These are phyloP conservation scores for Drosophila sechellia DNA, from an alignment of 1,140 invertebrate species.

Conservation along the genomic window DNA sequence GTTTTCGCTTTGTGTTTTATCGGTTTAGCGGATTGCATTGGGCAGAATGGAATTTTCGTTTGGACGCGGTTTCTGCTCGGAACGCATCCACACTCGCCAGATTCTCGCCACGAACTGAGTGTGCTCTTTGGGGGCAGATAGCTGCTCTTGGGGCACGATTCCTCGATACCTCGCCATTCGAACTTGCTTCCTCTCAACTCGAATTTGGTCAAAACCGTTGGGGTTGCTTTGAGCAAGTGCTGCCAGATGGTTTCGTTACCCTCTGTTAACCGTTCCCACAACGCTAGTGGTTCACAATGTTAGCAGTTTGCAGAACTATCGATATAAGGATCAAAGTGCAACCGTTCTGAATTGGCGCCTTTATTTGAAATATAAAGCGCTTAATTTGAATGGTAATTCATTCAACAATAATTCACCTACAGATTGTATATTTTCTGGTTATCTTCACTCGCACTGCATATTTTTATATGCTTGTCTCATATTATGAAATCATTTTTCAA, in stretches of 20 bases:
- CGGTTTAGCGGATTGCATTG: conserved; percentile 30
- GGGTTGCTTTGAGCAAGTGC: conserved; percentile 9
- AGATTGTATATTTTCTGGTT: too few relatives aligned
- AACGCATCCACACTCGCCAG: conserved; percentile 71
- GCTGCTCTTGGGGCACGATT: conserved; percentile 7
- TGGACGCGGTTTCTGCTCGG: conserved; percentile 40
- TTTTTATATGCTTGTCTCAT: too few relatives aligned
- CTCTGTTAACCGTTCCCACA: conserved; percentile 3
- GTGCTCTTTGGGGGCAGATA: conserved; percentile 15
- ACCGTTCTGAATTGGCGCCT: background rate
- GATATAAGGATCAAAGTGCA: conserved; percentile 2
- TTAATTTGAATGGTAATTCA: too few relatives aligned
- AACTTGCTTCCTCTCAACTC: conserved; percentile 7
- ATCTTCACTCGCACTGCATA: too few relatives aligned
- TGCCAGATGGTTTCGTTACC: conserved; percentile 5
- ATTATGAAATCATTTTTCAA: too few relatives aligned
- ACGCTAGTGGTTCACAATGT: background rate
- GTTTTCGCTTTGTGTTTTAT: conserved; percentile 9
- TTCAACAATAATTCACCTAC: too few relatives aligned
- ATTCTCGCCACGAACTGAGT: conserved; percentile 71
- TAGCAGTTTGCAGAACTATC: conserved; percentile 2
- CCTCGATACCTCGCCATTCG: conserved; percentile 6
- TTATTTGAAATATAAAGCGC: background rate
- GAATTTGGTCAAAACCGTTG: conserved; percentile 3
- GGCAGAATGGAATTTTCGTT: conserved; percentile 36